Evolutionary conservation across 2,888 invertebrate species (phyloP).

Genomic region (Mythimna loreyi): DNA sequence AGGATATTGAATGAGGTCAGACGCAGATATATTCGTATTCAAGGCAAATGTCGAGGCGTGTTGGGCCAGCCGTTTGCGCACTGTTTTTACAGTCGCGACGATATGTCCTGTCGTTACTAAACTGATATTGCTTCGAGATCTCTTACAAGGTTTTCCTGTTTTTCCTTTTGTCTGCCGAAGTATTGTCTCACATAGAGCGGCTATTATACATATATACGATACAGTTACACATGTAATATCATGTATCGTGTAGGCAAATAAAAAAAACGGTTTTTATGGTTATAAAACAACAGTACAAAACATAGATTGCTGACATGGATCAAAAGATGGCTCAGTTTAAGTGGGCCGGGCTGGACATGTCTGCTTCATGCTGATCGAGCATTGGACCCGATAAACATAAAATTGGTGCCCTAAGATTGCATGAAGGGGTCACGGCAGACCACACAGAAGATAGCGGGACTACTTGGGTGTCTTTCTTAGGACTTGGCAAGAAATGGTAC

Average conservation of each 20-base stretch:
- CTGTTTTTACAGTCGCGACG: constrained; percentile 77
- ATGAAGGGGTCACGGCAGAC: too few species aligned
- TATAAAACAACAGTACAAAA: background rate
- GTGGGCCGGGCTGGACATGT: too few species aligned
- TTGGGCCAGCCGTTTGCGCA: constrained; percentile 83
- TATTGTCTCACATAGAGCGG: constrained; percentile 35
- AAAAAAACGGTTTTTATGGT: background rate
- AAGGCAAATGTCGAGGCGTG: constrained; percentile 85
- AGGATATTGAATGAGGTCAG: constrained; percentile 90
- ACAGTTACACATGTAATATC: background rate
- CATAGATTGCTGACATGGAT: too few species aligned
- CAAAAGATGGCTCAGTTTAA: too few species aligned
- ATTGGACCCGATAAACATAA: too few species aligned
- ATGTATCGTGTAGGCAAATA: background rate
- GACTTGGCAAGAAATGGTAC: too few species aligned
- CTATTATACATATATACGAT: constrained; percentile 21
- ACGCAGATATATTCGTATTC: constrained; percentile 86
- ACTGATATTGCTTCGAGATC: constrained; percentile 71
- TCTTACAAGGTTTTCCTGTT: constrained; percentile 62
- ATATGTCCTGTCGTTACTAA: constrained; percentile 74
- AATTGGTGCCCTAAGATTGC: too few species aligned
- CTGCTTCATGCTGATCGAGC: too few species aligned
- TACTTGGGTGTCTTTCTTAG: too few species aligned
- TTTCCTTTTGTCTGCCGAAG: constrained; percentile 53
- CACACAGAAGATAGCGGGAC: too few species aligned